Conservation (phyloP, 2,797 vertebrate species). For the Chloroceryle amazona region DNA sequence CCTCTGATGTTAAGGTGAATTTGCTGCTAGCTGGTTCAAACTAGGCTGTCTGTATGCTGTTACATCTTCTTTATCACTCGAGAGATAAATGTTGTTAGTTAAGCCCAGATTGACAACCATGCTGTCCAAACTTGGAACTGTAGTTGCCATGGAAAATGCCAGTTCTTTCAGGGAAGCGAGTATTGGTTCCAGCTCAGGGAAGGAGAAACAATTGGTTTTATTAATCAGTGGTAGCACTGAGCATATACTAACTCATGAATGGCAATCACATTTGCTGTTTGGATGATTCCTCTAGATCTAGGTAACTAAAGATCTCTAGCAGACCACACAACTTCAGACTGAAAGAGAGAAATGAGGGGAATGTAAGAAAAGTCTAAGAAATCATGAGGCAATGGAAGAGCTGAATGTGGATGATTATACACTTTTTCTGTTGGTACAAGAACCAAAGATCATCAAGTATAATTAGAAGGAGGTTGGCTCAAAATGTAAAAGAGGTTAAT, state of each 20-base stretch:
- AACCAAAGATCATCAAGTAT: background rate
- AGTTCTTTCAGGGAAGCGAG: background rate
- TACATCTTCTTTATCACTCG: background rate
- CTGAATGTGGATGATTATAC: background rate
- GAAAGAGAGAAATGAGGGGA: background rate
- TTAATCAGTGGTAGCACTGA: background rate
- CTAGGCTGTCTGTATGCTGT: background rate
- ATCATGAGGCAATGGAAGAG: background rate
- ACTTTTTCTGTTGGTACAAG: background rate
- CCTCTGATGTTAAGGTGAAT: background rate
- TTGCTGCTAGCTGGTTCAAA: background rate
- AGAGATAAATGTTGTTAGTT: background rate
- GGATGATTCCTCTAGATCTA: background rate
- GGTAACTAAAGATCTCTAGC: background rate
- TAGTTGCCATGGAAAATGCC: background rate
- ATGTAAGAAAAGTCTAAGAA: background rate
- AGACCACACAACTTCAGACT: background rate
- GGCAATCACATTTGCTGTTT: background rate
- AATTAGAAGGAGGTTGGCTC: background rate
- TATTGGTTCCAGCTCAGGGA: background rate
- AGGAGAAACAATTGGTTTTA: background rate
- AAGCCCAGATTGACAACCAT: background rate
- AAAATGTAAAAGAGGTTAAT: background rate
- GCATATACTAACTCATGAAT: background rate
- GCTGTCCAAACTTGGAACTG: background rate